phyloP scores from a whole-genome alignment of 53 echinoderm and acorn worm genomes.

The Crossaster papposus region DNA sequence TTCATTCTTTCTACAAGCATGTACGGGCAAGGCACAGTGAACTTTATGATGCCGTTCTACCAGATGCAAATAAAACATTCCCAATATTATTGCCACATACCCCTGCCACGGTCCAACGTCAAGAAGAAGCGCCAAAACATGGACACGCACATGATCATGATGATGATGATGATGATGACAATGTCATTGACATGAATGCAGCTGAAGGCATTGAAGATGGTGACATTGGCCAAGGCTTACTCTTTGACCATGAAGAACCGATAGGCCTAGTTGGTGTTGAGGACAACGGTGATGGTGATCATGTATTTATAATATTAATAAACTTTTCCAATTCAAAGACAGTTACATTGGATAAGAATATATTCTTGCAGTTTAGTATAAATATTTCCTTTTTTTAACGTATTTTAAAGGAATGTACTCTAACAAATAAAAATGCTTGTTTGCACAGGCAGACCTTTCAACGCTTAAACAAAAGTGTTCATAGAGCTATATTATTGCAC shows the following conservation, averaged over 20 bases:
- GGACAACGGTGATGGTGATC: neutral
- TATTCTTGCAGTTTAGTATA: too few species aligned
- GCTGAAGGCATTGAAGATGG: neutral
- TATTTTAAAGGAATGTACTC: too few species aligned
- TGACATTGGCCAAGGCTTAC: slow-evolving; percentile 1
- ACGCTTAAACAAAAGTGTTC: too few species aligned
- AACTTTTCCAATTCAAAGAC: too few species aligned
- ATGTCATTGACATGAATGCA: neutral
- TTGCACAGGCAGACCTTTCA: too few species aligned
- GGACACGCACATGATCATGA: neutral
- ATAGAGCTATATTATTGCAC: too few species aligned
- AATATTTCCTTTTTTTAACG: too few species aligned
- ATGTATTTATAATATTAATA: too few species aligned
- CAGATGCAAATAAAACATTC: slow-evolving; percentile 7
- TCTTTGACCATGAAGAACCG: slow-evolving; percentile 13
- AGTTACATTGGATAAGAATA: too few species aligned
- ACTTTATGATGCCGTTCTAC: slow-evolving; percentile 1
- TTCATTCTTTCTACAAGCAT: slow-evolving; percentile 24
- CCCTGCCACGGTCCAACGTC: slow-evolving; percentile 16
- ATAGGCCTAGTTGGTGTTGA: slow-evolving; percentile 4
- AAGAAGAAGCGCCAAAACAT: slow-evolving; percentile 11
- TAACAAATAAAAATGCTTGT: too few species aligned
- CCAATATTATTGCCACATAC: slow-evolving; percentile 17
- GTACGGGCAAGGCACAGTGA: slow-evolving; percentile 13
- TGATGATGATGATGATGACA: neutral